phyloP scores from a whole-genome alignment of 2,888 invertebrate genomes.

The Elmis aenea region DNA sequence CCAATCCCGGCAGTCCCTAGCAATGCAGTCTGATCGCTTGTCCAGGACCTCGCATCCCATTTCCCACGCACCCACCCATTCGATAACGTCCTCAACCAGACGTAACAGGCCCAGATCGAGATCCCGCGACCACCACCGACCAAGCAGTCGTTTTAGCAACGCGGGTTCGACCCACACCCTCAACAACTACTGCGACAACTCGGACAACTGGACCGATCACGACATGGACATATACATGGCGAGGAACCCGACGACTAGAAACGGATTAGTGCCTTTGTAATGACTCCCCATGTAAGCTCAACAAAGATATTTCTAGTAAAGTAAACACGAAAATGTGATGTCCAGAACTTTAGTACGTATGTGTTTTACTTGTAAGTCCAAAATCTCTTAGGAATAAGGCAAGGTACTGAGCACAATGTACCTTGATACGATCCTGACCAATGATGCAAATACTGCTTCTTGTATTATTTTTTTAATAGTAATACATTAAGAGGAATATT shows the following conservation, averaged over 20 bases:
- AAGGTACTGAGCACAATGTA: no score
- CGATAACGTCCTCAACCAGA: constrained; percentile 44
- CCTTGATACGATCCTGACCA: no score
- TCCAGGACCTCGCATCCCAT: constrained; percentile 68
- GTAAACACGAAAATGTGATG: no score
- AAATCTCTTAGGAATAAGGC: no score
- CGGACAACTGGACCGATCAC: constrained; percentile 91
- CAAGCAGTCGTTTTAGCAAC: constrained; percentile 71
- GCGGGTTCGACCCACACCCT: constrained; percentile 78
- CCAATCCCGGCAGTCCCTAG: constrained; percentile 80
- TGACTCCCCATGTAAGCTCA: no score
- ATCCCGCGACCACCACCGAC: constrained; percentile 65
- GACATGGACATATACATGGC: constrained; percentile 96
- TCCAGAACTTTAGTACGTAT: no score
- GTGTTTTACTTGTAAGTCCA: no score
- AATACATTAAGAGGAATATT: no score
- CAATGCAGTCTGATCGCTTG: constrained; percentile 76
- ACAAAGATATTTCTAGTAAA: no score
- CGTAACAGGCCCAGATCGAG: constrained; percentile 73
- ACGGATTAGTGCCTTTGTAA: constrained; percentile 79
- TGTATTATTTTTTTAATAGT: no score
- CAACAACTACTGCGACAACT: constrained; percentile 83
- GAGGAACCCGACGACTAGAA: constrained; percentile 80
- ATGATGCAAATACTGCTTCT: no score
- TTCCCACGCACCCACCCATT: constrained; percentile 55